A percentile compares a stretch with the other conserved stretches of the same genome.
Conservation (phyloP, 1,140 invertebrate genomes). For the Magallana gigas region DNA sequence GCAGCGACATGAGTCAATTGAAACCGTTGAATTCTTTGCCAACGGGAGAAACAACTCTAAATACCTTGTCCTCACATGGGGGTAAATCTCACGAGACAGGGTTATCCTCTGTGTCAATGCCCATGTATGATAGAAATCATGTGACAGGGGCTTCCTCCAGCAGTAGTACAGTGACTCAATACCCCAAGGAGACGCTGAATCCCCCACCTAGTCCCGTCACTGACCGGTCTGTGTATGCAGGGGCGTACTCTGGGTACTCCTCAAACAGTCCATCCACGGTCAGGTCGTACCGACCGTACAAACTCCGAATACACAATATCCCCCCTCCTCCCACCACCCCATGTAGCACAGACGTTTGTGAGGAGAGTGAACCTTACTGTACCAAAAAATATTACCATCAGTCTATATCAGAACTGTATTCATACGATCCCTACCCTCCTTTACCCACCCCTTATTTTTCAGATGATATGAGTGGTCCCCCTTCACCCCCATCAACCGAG, state of each 20-base stretch:
- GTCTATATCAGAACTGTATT: conserved; percentile 81
- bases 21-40: conserved; percentile 70
- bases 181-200: conserved; percentile 91
- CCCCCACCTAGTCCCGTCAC: conserved; percentile 94
- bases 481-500: conserved; percentile 88
- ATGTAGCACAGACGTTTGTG: conserved; percentile 95
- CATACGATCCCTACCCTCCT: conserved; percentile 86
- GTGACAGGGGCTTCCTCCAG: conserved; percentile 90
- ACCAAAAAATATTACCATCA: conserved; percentile 69
- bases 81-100: conserved; percentile 67
- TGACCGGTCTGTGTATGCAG: conserved; percentile 78
- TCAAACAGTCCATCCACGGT: conserved; percentile 76
- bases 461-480: conserved; percentile 85
- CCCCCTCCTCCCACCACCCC: conserved; percentile 96
- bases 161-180: conserved; percentile 83
- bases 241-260: conserved; percentile 70
- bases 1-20: conserved; percentile 71
- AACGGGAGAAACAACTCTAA: conserved; percentile 60
- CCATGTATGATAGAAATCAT: conserved; percentile 86
- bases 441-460: conserved; percentile 89
- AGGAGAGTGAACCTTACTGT: conserved; percentile 83
- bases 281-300: conserved; percentile 84
- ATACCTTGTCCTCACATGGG: conserved; percentile 66
- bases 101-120: conserved; percentile 68
- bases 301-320: conserved; percentile 82